phyloP scores from a whole-genome alignment of 2,797 vertebrate genomes.

The Scyliorhinus canicula region DNA sequence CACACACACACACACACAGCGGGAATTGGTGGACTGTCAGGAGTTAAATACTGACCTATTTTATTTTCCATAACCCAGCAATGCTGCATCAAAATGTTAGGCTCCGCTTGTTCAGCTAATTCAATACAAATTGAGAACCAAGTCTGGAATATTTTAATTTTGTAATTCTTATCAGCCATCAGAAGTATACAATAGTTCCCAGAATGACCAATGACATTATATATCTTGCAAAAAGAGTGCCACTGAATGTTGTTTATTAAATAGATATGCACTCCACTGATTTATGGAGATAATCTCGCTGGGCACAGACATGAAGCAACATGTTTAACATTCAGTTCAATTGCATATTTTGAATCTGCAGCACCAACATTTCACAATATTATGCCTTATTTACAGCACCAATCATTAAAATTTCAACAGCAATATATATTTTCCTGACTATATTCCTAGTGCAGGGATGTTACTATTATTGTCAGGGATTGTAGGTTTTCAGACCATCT shows the following conservation, averaged over 20 bases:
- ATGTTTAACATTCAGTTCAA: not conserved
- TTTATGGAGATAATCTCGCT: not conserved
- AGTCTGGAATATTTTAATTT: not conserved
- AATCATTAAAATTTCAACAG: not conserved
- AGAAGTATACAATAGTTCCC: not conserved
- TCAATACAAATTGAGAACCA: not conserved
- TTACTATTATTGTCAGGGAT: not conserved
- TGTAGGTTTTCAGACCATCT: not conserved
- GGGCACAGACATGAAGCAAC: not conserved
- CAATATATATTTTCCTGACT: not conserved
- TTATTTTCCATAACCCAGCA: not conserved
- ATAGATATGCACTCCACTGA: not conserved
- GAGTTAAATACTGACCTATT: not conserved
- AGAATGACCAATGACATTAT: not conserved
- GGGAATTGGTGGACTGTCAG: not conserved
- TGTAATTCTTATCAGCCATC: not conserved
- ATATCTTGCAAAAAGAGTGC: not conserved
- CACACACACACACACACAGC: not conserved
- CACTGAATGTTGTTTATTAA: not conserved
- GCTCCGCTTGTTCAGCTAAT: not conserved
- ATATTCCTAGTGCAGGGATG: not conserved
- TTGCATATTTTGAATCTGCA: not conserved
- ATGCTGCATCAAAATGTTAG: not conserved
- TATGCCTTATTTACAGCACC: not conserved
- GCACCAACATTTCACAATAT: not conserved